A percentile compares a stretch with the other conserved stretches of the same genome.
phyloP scores from a whole-genome alignment of 2,888 invertebrate species.

The Corbicula japonica region DNA sequence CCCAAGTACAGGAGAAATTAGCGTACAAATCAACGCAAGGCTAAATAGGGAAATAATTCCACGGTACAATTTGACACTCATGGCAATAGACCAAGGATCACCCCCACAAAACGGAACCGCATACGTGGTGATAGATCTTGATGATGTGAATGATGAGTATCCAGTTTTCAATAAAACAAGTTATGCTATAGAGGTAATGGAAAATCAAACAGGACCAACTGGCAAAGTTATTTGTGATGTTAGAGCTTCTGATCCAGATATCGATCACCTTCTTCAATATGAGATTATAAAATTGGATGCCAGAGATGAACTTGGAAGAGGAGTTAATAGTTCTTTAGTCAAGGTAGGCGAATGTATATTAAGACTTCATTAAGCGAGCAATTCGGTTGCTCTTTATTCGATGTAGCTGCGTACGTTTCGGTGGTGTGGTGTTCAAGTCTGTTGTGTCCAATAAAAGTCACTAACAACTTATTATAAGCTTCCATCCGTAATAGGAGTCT shows the following conservation, averaged over 20 bases:
- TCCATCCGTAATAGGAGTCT: too few relatives aligned
- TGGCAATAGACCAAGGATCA: conserved; percentile 74
- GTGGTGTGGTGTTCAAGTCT: too few relatives aligned
- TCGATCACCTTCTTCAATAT: conserved; percentile 23
- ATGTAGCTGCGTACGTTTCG: too few relatives aligned
- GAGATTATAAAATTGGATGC: conserved; percentile 22
- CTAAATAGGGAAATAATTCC: conserved; percentile 51
- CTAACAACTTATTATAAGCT: too few relatives aligned
- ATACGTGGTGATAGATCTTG: conserved; percentile 70
- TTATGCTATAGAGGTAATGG: conserved; percentile 11
- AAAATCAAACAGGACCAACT: conserved; percentile 22
- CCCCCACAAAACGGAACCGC: conserved; percentile 70
- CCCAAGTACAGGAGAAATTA: conserved; percentile 42
- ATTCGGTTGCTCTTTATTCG: too few relatives aligned
- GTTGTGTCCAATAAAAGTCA: too few relatives aligned
- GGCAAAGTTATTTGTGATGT: neutral
- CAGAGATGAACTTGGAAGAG: conserved; percentile 31
- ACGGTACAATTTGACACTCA: conserved; percentile 67
- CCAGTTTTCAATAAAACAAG: conserved; percentile 56
- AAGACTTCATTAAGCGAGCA: too few relatives aligned
- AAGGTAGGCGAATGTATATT: too few relatives aligned
- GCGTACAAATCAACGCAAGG: conserved; percentile 32
- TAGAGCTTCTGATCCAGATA: conserved; percentile 47
- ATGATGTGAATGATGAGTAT: conserved; percentile 78
- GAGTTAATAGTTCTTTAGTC: conserved; percentile 17